These are phyloP conservation scores for Xyrichtys novacula DNA, from an alignment of 2,797 vertebrate species.

Conservation along the genomic window DNA sequence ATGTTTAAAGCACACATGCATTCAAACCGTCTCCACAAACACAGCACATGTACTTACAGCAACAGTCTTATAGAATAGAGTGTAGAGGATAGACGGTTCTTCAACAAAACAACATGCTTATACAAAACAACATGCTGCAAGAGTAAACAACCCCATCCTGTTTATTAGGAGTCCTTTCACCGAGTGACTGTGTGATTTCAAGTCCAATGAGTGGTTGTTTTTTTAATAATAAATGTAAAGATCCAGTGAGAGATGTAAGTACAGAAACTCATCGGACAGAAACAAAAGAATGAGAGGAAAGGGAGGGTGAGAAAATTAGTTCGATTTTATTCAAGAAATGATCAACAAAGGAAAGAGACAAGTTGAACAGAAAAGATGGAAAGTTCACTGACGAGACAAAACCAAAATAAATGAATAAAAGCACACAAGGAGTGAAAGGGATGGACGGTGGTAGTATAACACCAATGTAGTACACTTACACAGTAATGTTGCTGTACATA, in stretches of 20 bases:
- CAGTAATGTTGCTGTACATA: not conserved
- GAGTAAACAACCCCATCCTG: not conserved
- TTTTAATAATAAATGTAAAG: not conserved
- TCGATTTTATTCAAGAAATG: slow-evolving; percentile 79
- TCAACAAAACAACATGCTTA: not conserved
- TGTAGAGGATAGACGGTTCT: not conserved
- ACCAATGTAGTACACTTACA: slow-evolving; percentile 1
- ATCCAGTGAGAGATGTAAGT: slow-evolving; percentile 17
- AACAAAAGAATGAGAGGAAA: slow-evolving; percentile 65
- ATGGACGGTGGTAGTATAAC: slow-evolving; percentile 1
- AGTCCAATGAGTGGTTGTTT: slow-evolving; percentile 40
- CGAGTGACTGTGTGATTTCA: slow-evolving; percentile 19
- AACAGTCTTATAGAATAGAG: too few relatives aligned
- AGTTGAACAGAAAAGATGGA: slow-evolving; percentile 48
- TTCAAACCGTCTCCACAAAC: not conserved
- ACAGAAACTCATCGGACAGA: slow-evolving; percentile 14
- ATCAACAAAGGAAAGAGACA: slow-evolving; percentile 63
- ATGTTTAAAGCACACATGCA: not conserved
- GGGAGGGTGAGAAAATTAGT: slow-evolving; percentile 63
- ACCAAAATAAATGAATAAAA: slow-evolving; percentile 27
- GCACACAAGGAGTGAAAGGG: slow-evolving; percentile 10
- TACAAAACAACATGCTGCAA: not conserved
- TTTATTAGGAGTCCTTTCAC: not conserved
- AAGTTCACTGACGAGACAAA: slow-evolving; percentile 47
- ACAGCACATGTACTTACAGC: not conserved